phyloP scores from a whole-genome alignment of 2,888 invertebrate genomes.

The Macrostomum cliftonense region DNA sequence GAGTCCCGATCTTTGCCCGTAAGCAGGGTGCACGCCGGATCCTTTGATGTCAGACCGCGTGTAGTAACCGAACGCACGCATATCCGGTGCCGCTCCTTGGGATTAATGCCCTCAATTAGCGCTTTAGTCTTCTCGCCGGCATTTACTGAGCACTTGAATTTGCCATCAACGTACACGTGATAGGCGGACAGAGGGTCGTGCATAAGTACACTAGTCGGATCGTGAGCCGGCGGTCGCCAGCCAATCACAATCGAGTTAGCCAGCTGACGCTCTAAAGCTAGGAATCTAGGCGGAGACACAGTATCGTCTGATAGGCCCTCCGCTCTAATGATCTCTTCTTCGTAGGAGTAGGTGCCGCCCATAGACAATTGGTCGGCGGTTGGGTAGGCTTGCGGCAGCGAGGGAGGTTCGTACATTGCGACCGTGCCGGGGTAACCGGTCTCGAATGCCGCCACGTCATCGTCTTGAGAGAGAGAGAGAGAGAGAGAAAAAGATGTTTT shows the following conservation, averaged over 20 bases:
- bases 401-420: no score
- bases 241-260: conserved; percentile 93
- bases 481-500: no score
- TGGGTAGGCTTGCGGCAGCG: no score
- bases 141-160: conserved; percentile 84
- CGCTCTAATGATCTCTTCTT: no score
- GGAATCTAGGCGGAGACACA: conserved; percentile 70
- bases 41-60: conserved; percentile 66
- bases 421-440: no score
- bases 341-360: no score
- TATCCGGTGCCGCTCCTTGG: conserved; percentile 59
- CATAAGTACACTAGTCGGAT: conserved; percentile 7
- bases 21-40: conserved; percentile 93
- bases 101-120: conserved; percentile 85
- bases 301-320: no score
- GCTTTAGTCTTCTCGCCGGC: conserved; percentile 66
- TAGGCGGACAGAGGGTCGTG: conserved; percentile 21
- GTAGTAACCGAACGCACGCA: conserved; percentile 85
- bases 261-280: conserved; percentile 85
- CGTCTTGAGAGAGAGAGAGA: no score
- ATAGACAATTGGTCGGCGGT: no score
- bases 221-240: conserved; percentile 61
- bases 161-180: conserved; percentile 81
- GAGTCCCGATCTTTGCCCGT: conserved; percentile 54
- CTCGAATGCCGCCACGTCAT: no score